These are phyloP conservation scores for Caerostris darwini DNA, from an alignment of 1,140 invertebrate genomes.

Conservation along the genomic window DNA sequence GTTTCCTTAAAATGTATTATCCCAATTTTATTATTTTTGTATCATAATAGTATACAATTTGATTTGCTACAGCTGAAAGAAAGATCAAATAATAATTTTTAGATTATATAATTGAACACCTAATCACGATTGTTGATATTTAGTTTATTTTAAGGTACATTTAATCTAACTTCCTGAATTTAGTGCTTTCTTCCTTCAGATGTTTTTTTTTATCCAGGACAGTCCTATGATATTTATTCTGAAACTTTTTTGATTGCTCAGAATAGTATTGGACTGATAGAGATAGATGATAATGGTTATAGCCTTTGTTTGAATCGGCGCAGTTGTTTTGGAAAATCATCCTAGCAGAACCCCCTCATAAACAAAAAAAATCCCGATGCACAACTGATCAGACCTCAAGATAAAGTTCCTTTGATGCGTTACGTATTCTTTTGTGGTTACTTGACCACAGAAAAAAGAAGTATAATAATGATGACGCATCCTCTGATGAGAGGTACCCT, in stretches of 20 bases:
- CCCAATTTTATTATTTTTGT: too few species aligned
- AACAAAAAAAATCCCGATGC: neutral
- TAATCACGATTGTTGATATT: too few species aligned
- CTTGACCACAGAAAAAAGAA: conserved; percentile 49
- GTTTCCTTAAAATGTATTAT: too few species aligned
- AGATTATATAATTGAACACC: too few species aligned
- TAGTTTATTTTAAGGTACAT: too few species aligned
- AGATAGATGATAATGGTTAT: neutral
- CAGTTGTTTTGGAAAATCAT: conserved; percentile 21
- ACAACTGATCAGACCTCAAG: conserved; percentile 27
- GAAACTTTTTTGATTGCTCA: neutral
- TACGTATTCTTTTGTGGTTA: conserved; percentile 69
- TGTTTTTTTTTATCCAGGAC: neutral
- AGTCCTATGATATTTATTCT: neutral
- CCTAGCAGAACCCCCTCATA: neutral
- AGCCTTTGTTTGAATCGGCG: neutral
- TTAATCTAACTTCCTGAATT: neutral
- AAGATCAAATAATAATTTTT: too few species aligned
- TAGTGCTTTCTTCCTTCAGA: neutral
- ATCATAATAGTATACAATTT: too few species aligned
- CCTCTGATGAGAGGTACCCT: conserved; percentile 1
- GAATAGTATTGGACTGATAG: neutral
- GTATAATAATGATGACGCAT: conserved; percentile 56
- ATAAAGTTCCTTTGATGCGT: conserved; percentile 56
- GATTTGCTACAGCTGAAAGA: too few species aligned